Conservation (phyloP, 2,113 vertebrate species). For the Jaculus jaculus region DNA sequence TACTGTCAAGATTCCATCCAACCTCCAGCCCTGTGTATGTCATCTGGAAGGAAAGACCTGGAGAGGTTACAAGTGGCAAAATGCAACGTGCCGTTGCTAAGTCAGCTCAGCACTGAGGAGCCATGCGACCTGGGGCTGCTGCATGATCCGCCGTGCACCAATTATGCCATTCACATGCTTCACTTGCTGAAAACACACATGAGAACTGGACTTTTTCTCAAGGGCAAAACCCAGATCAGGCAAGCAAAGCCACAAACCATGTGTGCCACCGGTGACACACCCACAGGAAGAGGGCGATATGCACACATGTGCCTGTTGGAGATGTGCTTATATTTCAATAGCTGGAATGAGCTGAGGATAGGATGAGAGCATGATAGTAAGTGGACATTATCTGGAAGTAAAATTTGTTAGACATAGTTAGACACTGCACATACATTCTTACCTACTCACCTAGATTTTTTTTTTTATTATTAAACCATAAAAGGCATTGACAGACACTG, state of each 20-base stretch:
- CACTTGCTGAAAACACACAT: slow-evolving; percentile 68
- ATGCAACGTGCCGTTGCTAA: slow-evolving; percentile 62
- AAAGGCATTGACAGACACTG: background rate
- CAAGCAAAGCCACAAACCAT: slow-evolving; percentile 56
- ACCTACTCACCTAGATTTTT: background rate
- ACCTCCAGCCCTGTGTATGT: background rate
- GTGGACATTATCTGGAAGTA: background rate
- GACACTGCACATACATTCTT: background rate
- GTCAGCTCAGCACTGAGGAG: slow-evolving; percentile 51
- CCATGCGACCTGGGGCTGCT: background rate
- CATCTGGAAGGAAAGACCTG: background rate
- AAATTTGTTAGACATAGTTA: background rate
- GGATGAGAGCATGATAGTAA: background rate
- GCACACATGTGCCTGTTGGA: background rate
- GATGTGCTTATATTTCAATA: background rate
- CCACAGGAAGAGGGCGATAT: background rate
- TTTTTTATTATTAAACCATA: background rate
- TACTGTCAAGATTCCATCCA: background rate
- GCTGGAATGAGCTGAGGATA: background rate
- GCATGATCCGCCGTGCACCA: background rate
- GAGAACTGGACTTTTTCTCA: slow-evolving; percentile 42
- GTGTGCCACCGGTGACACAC: background rate
- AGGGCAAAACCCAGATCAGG: slow-evolving; percentile 55
- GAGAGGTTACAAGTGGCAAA: slow-evolving; percentile 38
- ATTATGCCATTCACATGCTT: slow-evolving; percentile 71